Percentiles rank a stretch among this genome's conserved stretches.
These are phyloP conservation scores for Cairina moschata DNA, from an alignment of 2,113 vertebrate species.

Conservation along the genomic window DNA sequence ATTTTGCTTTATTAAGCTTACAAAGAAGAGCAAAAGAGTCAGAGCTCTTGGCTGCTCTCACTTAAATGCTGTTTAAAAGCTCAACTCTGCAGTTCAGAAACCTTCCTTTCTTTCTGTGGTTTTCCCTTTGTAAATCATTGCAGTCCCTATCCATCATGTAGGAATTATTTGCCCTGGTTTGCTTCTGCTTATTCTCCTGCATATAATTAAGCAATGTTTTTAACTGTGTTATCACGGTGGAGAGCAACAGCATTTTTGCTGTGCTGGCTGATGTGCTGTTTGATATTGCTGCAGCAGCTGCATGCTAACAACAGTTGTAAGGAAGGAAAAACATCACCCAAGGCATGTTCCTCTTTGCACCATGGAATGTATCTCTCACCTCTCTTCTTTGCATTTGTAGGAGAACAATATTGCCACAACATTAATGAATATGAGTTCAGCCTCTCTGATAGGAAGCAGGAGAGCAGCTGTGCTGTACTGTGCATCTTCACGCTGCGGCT, in stretches of 20 bases:
- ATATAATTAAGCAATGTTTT: slow-evolving; percentile 42
- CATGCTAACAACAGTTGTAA: slow-evolving; percentile 47
- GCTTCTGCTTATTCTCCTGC: slow-evolving; percentile 8
- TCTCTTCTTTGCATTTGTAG: neutral
- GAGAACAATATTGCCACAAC: neutral
- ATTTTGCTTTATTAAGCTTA: neutral
- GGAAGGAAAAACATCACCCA: slow-evolving; percentile 23
- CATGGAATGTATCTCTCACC: neutral
- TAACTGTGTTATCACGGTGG: slow-evolving; percentile 27
- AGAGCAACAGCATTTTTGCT: slow-evolving; percentile 44
- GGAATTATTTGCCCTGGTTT: slow-evolving; percentile 45
- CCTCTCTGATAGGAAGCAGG: neutral
- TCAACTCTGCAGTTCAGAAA: neutral
- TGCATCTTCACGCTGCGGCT: neutral
- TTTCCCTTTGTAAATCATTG: neutral
- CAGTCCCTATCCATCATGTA: neutral
- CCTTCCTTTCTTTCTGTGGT: neutral
- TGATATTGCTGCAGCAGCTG: slow-evolving; percentile 50
- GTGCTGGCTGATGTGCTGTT: slow-evolving; percentile 47
- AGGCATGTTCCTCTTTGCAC: neutral
- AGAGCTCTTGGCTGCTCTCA: neutral
- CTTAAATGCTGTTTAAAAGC: slow-evolving; percentile 32
- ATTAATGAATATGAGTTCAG: neutral
- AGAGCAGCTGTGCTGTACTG: neutral
- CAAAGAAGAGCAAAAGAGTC: neutral